Conservation (phyloP, 2,888 invertebrate genomes). For the Aromia moschata region DNA sequence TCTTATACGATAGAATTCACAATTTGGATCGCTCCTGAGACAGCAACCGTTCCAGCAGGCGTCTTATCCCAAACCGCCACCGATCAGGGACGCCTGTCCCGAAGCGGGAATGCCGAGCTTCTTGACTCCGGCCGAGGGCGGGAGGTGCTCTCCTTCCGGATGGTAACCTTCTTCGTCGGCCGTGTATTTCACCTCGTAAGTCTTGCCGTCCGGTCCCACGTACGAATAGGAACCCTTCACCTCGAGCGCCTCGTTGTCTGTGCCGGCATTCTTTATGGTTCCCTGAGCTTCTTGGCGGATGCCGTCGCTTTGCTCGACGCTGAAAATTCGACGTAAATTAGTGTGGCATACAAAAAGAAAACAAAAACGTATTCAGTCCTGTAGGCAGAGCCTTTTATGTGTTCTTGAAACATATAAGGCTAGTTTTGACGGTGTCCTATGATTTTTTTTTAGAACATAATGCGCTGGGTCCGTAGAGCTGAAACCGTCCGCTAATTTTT, state of each 20-base stretch:
- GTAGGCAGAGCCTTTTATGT: too few relatives aligned
- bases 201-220: constrained; percentile 65
- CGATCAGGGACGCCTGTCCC: constrained; percentile 55
- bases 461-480: too few relatives aligned
- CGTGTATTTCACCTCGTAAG: constrained; percentile 65
- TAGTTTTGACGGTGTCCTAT: too few relatives aligned
- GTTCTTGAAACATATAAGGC: too few relatives aligned
- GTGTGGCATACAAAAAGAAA: too few relatives aligned
- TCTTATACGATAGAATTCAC: not conserved
- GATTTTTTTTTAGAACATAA: too few relatives aligned
- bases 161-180: constrained; percentile 69
- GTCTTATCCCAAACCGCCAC: constrained; percentile 49
- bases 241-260: constrained; percentile 62
- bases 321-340: constrained; percentile 15
- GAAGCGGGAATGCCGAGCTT: constrained; percentile 56
- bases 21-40: not conserved
- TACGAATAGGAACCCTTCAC: constrained; percentile 69
- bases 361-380: too few relatives aligned
- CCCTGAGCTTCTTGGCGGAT: constrained; percentile 65
- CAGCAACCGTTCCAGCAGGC: not conserved
- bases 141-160: constrained; percentile 53
- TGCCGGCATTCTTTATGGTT: constrained; percentile 61
- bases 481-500: too few relatives aligned
- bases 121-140: constrained; percentile 46
- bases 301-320: constrained; percentile 64